These are phyloP conservation scores for Macrobrachium nipponense DNA, from an alignment of 1,140 invertebrate species.

Conservation along the genomic window DNA sequence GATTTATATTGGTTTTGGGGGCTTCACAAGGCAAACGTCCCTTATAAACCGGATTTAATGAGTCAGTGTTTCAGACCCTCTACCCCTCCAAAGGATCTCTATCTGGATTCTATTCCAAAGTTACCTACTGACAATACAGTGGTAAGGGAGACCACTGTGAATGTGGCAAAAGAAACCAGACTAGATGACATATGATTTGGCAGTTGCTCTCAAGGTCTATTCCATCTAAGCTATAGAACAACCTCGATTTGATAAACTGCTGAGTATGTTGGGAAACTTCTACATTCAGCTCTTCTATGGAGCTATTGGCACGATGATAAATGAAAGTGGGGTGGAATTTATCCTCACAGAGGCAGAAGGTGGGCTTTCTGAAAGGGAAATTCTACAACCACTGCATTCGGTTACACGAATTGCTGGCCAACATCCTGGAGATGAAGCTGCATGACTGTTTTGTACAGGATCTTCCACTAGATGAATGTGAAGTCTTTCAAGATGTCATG, in stretches of 20 bases:
- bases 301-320: neutral
- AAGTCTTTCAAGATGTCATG: too few species aligned
- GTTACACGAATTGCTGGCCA: neutral
- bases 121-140: neutral
- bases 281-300: neutral
- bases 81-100: neutral
- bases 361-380: slow-evolving; percentile 30
- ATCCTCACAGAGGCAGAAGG: slow-evolving; percentile 16
- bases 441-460: too few species aligned
- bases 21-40: slow-evolving; percentile 13
- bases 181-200: neutral
- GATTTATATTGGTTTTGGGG: slow-evolving; percentile 26
- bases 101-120: neutral
- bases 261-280: slow-evolving; percentile 17
- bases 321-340: slow-evolving; percentile 14
- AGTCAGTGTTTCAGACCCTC: neutral
- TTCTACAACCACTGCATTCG: slow-evolving; percentile 6
- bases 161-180: neutral
- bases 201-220: slow-evolving; percentile 24
- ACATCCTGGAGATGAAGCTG: neutral
- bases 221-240: slow-evolving; percentile 6
- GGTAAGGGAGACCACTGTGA: neutral
- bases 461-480: neutral
- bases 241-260: slow-evolving; percentile 11
- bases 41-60: slow-evolving; percentile 19